Base-by-base conservation (phyloP, 2,888 invertebrate species). In the Andricus quercusramuli region DNA sequence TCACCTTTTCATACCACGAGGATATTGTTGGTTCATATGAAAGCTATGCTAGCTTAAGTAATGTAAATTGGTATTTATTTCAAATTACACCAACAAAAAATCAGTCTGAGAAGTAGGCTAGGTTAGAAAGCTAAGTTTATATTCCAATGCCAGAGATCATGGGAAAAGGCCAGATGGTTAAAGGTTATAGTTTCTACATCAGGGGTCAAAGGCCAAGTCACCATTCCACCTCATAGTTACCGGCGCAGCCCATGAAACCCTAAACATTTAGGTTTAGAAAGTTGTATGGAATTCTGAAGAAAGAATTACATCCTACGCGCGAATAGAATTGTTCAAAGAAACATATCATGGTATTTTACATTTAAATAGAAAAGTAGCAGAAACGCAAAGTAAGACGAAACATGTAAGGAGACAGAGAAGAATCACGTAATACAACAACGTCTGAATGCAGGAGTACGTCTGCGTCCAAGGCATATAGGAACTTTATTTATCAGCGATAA, bases 401-500 rank as follows among this genome's bases (percentile, higher is more conserved):
- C 29, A 20, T 70, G 20, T 70, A 51, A 74, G 32, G 51, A 29
- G 74, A 56, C 44, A 68, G n/a, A 74, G 51, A 74, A 74, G 51
- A 74, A 74, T 74, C 74, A 32, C 56, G 51, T 74, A 74, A 74
- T 74, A 74, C 51, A 74, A 29, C 68, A 68, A 68, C 22, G 51
- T 51, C 51, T 74, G 74, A 74, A 74, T 74, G 51, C 51, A 56
- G 32, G 56, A 70, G 51, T 70, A 51, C 51, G 51, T 56, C 51
- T 74, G 51, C 32, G 51, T 51, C 29, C 32, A 74, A 74, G 51
- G 32, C 74, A 74, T 74, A 74, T 32, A 74, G 32, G 51, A 56
- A 56, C 74, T 74, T 74, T 74, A 74, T 74, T 74, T 56, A 56
- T 74, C 74, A 51, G 51, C 29, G 56, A 74, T 74, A 74, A 74